Conservation (phyloP, 2,113 vertebrate genomes). For the Acanthochromis polyacanthus region DNA sequence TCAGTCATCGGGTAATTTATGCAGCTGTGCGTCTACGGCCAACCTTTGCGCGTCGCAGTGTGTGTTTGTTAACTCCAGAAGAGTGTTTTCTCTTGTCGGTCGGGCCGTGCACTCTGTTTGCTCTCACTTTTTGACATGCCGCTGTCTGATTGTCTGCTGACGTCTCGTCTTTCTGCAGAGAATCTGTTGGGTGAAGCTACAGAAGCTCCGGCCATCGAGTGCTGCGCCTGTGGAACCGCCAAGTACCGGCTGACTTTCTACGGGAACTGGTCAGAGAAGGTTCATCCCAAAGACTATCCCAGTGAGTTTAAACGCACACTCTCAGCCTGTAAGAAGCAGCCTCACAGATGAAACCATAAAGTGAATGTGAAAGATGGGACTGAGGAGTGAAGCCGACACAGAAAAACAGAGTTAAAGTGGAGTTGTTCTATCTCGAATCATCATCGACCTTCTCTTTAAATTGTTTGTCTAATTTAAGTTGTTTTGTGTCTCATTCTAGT, state of each 20-base stretch:
- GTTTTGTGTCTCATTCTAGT: too few relatives aligned
- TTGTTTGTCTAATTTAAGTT: too few relatives aligned
- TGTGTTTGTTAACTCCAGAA: neutral
- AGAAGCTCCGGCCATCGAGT: constrained; percentile 88
- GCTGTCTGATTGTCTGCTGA: constrained; percentile 16
- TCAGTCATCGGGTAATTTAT: constrained; percentile 31
- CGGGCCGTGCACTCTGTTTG: neutral
- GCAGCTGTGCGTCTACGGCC: constrained; percentile 17
- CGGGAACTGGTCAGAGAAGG: constrained; percentile 98
- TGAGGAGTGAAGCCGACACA: too few relatives aligned
- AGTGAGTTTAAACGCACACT: constrained; percentile 85
- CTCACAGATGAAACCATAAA: too few relatives aligned
- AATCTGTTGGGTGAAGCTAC: constrained; percentile 84
- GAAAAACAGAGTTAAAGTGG: too few relatives aligned
- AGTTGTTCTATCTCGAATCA: too few relatives aligned
- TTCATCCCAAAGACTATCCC: constrained; percentile 96
- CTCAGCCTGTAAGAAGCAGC: too few relatives aligned
- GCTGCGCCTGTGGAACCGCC: constrained; percentile 97
- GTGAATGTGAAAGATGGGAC: too few relatives aligned
- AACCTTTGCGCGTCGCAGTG: neutral
- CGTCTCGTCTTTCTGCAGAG: constrained; percentile 82
- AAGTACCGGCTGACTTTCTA: constrained; percentile 97
- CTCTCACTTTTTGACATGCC: neutral
- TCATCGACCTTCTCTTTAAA: too few relatives aligned
- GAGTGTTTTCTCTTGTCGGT: neutral